Evolutionary conservation across 2,888 invertebrate species (phyloP), one percentile per base, ranked within the genome.

Genomic region (Platynereis dumerilii): DNA sequence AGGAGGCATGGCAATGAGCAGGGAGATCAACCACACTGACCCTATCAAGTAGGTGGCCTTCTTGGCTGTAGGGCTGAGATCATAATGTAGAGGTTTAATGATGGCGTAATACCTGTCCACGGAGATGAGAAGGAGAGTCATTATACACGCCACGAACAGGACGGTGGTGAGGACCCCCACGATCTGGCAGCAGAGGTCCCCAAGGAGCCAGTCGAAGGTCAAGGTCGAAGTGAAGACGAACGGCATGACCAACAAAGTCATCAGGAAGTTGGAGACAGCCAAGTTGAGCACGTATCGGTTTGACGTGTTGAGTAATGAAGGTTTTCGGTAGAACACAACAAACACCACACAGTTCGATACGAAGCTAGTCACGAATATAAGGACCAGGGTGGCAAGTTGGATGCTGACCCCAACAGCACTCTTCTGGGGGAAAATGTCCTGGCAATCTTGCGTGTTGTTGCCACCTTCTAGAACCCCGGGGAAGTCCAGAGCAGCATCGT

Each of bases 281-380:
- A 88, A 80, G 77, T 88, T 91, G 79, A 91, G 75, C 22, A 87
- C 86, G 75, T 87, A 87, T 73, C 86, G 88, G 87, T 92, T 92
- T 66, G 92, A 92, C 75, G 92, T 89, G 72, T 91, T 91, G 78
- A 92, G 87, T 58, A 92, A 86, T 57, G 90, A 89, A 59, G 91
- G 89, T 73, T 90, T 87, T 76, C 89, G 87, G 81, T 89, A 88
- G 85, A 92, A 92, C 58, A 92, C 90, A 73, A 91, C 85, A 73
- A 92, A 86, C 64, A 92, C 89, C 73, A 91, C 87, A 58, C 88
- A 88, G 81, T 92, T 92, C 77, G 91, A 89, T 67, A 90, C 87
- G 63, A 91, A 87, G 64, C 91, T 91, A 74, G 58, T 53, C 28
- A 60, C 27, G 56, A 64, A 60, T 26, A 64, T 55, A 27, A 62